Base-by-base conservation (phyloP, 2,113 vertebrate species). In the Hoplias malabaricus region DNA sequence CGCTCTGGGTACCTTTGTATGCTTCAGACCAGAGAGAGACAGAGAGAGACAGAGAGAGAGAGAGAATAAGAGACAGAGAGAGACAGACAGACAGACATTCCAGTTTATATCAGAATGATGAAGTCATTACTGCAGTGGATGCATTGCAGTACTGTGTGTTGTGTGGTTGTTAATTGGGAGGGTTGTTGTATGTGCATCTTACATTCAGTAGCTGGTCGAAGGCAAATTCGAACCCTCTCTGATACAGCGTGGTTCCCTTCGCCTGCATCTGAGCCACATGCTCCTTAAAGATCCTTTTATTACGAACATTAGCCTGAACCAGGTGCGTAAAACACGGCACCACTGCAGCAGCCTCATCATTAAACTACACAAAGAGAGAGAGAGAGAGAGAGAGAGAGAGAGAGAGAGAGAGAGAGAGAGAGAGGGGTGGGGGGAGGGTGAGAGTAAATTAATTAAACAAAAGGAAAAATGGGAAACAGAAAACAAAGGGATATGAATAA, bases 231-330 rank as follows among this genome's bases (percentile, higher is more conserved):
- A 99, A 99, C 81, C 98, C 98, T 14, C 96, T 96, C 85, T 98
- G 98, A 90, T 99, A 99, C 88, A 98, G 96, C 0, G 98, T 99
- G 0, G 96, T 98, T 86, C 98, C 98, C 89, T 98, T 96, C 75
- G 98, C 96, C 89, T 95, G 94, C 98, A 99, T 99, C 66, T 95
- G 93, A 84, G 95, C 92, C 73, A 99, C 97, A 0, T 96, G 95
- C 16, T 98, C 96, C 89, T 99, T 99, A 87, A 99, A 98, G 86
- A 99, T 96, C 88, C 98, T 99, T 87, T 99, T 99, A 91, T 99
- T 99, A 2, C 96, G 93, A 42, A 99, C 95, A 16, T 99, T 99
- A 71, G 98, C 98, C 87, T 99, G 98, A 65, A 99, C 98, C 59
- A 99, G 90, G 87, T 99, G 96, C 72, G 92, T 96, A 91, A 99